Conservation (phyloP, 2,113 vertebrate genomes). For the Eurypyga helias region DNA sequence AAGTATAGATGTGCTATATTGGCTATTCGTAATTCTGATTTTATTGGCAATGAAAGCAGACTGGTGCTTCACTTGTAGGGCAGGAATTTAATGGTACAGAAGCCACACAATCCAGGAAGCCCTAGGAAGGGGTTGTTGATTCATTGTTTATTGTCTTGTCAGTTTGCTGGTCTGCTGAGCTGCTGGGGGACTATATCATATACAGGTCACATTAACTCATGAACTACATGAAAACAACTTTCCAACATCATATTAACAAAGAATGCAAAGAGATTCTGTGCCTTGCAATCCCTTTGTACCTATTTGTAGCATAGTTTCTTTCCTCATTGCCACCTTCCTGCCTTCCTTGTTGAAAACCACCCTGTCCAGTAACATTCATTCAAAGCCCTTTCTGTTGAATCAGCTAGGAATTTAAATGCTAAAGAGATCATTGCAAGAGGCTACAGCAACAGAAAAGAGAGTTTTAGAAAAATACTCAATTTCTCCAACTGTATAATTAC, state of each 20-base stretch:
- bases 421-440: not conserved
- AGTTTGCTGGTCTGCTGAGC: not conserved
- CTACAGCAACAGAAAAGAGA: not conserved
- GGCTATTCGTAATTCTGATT: not conserved
- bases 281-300: not conserved
- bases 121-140: not conserved
- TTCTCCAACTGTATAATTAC: slow-evolving; percentile 5
- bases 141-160: not conserved
- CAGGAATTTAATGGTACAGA: not conserved
- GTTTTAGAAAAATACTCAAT: not conserved
- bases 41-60: not conserved
- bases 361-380: not conserved
- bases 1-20: not conserved
- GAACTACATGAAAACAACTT: not conserved
- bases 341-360: not conserved
- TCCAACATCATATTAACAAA: not conserved
- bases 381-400: not conserved
- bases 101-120: not conserved
- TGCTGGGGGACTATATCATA: not conserved
- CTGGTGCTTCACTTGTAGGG: not conserved
- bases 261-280: not conserved
- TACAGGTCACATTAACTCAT: not conserved
- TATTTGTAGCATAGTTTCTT: not conserved
- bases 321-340: not conserved
- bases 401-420: not conserved